Percentiles rank a stretch among this genome's conserved stretches.
These are phyloP conservation scores for Syngnathus typhle DNA, from an alignment of 2,113 vertebrate species.

Conservation along the genomic window DNA sequence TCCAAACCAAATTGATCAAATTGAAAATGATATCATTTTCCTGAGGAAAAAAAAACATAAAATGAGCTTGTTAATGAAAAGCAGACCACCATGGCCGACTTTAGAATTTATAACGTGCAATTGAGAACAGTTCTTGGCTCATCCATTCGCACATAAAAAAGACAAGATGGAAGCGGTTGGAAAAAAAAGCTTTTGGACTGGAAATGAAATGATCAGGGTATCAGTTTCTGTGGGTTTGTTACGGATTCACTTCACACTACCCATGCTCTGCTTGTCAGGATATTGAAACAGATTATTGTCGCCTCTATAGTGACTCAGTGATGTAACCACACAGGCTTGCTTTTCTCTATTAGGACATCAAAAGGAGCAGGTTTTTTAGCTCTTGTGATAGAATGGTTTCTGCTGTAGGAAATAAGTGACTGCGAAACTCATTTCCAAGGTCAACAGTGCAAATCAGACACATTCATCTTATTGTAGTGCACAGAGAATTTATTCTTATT, in stretches of 20 bases:
- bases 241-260: neutral
- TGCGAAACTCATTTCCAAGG: neutral
- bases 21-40: no score
- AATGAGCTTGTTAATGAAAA: no score
- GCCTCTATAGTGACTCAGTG: slow-evolving; percentile 1
- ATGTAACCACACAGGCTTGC: slow-evolving; percentile 7
- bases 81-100: no score
- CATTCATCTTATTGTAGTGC: neutral
- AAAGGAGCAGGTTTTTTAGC: neutral
- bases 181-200: no score
- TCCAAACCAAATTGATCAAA: no score
- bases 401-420: neutral
- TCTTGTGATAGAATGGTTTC: slow-evolving; percentile 3
- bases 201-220: neutral
- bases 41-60: no score
- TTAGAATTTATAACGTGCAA: neutral
- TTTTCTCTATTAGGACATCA: slow-evolving; percentile 18
- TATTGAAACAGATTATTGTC: neutral
- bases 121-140: neutral
- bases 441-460: neutral
- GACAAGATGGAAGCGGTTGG: neutral
- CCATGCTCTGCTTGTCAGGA: neutral
- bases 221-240: neutral
- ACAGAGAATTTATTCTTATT: neutral
- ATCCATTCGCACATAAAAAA: neutral